Conservation (phyloP, 30 jellyfish, hydroid and myxozoan species). For the Nemopilema nomurai region DNA sequence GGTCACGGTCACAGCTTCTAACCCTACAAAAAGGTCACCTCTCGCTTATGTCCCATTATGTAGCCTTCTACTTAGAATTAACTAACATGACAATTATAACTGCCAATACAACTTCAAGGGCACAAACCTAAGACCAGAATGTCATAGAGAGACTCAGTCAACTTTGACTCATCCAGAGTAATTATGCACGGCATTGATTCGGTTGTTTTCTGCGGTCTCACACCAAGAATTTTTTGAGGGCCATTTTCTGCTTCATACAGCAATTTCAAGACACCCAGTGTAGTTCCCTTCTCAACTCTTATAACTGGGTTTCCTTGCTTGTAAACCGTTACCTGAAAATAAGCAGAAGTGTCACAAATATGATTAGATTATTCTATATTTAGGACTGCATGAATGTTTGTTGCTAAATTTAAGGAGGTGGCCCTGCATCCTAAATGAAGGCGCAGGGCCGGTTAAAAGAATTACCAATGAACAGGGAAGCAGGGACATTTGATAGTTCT, state of each 20-base stretch:
- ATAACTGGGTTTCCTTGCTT: slow-evolving; percentile 77
- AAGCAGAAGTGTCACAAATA: not conserved
- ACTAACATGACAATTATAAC: not conserved
- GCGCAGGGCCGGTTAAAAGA: too few species aligned
- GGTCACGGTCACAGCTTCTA: too few species aligned
- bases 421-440: too few species aligned
- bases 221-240: slow-evolving; percentile 87
- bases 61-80: not conserved
- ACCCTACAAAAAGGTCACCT: too few species aligned
- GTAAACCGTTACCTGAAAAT: slow-evolving; percentile 77
- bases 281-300: slow-evolving; percentile 91
- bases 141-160: slow-evolving; percentile 88
- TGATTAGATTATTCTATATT: too few species aligned
- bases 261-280: slow-evolving; percentile 83
- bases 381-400: too few species aligned
- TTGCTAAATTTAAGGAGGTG: too few species aligned
- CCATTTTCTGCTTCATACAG: slow-evolving; percentile 88
- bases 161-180: slow-evolving; percentile 86
- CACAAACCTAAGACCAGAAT: slow-evolving; percentile 76
- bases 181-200: slow-evolving; percentile 90
- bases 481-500: too few species aligned
- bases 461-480: too few species aligned
- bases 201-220: slow-evolving; percentile 64
- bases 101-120: not conserved
- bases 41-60: too few species aligned